Conservation (phyloP, 2,888 invertebrate genomes). For the Cantharis flavilabris region DNA sequence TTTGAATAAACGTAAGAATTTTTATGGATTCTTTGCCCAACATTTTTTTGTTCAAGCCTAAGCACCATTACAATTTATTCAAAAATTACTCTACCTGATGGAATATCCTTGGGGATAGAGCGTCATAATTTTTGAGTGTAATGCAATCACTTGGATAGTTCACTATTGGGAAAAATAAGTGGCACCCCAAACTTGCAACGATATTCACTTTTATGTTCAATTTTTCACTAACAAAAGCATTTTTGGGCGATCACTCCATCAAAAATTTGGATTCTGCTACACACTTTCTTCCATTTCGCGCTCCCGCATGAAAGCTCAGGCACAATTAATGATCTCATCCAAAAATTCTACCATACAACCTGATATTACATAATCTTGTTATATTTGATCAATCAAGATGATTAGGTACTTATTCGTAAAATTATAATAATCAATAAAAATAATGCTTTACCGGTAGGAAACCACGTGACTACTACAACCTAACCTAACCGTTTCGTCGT, state of each 20-base stretch:
- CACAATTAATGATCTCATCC: neutral
- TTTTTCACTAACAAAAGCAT: neutral
- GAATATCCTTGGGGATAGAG: neutral
- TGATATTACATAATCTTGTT: neutral
- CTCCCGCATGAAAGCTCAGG: neutral
- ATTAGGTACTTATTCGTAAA: neutral
- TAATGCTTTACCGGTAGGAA: conserved; percentile 25
- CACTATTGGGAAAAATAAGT: neutral
- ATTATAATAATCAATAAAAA: conserved; percentile 22
- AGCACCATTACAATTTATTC: neutral
- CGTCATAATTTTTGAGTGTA: neutral
- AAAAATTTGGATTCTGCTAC: neutral
- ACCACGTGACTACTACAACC: conserved; percentile 31
- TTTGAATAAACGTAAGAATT: neutral
- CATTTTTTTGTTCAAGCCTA: neutral
- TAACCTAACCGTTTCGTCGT: conserved; percentile 30
- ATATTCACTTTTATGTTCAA: neutral
- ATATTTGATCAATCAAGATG: neutral
- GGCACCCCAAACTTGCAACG: neutral
- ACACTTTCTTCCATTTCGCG: neutral
- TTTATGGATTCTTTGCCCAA: neutral
- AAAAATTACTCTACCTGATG: neutral
- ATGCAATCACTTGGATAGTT: neutral
- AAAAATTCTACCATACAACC: neutral
- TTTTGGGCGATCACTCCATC: neutral